Base-by-base conservation (phyloP, 2,888 invertebrate genomes). In the Podabrus alpinus region DNA sequence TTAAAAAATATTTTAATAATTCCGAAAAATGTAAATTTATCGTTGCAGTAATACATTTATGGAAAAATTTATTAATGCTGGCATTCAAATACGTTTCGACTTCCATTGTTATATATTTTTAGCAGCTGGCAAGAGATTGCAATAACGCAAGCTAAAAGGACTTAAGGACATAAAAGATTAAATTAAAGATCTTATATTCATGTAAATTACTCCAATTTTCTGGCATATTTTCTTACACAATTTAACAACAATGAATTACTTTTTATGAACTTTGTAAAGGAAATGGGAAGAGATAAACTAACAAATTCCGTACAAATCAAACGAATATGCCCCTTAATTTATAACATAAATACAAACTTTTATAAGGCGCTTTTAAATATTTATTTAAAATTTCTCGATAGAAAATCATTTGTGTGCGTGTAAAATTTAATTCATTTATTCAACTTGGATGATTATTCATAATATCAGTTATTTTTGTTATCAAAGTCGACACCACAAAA, bases 221-320 rank as follows among this genome's bases (percentile, higher is more conserved):
- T 70, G 72, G 61, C 73, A 73, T 66, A 75, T 79, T 77, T 79
- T n/a, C 77, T 77, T 73, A 72, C 73, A 76, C 72, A 73, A 77
- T 72, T 60, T 59, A 73, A 59, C 70, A 69, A 70, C 66, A 60
- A 67, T 61, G 67, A 66, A 25, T 66, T 29, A 17, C 61, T 70
- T 74, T 74, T 74, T 45, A 45, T n/a, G 45, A 45, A 45, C 45
- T 9, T n/a, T n/a, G 45, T 1, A n/a, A n/a, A 45, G 45, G 45
- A n/a, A 45, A n/a, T 7, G 7, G 0, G n/a, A 5, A 13, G 13
- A 13, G 29, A 13, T 1, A 13, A 29, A 29, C 29, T 29, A 4
- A 29, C 29, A 13, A 29, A 29, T n/a, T n/a, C n/a, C 45, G 2
- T 45, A 45, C n/a, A 45, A n/a, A n/a, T 45, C 45, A 45, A 45